phyloP scores from a whole-genome alignment of 2,113 vertebrate genomes.

The Emydocephalus ijimae region DNA sequence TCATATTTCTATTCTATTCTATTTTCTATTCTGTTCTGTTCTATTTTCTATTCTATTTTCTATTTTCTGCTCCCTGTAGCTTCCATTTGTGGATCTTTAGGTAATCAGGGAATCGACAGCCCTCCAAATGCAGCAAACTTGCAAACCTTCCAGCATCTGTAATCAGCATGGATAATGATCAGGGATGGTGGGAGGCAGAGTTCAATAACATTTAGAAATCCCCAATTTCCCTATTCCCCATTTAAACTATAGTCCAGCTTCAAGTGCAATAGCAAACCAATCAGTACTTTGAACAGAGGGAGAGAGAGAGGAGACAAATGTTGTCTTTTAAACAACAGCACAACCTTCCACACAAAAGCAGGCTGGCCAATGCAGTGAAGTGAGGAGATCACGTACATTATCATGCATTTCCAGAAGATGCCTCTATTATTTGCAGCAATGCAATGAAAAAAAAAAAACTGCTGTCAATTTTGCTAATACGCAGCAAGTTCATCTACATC shows the following conservation, averaged over 20 bases:
- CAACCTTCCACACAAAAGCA: neutral
- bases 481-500: constrained; percentile 71
- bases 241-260: neutral
- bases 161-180: neutral
- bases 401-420: constrained; percentile 36
- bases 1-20: too few relatives aligned
- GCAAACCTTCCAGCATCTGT: neutral
- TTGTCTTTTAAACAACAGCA: neutral
- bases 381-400: neutral
- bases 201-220: neutral
- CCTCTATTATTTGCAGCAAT: constrained; percentile 7
- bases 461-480: constrained; percentile 66
- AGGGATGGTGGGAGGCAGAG: neutral
- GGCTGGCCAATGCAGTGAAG: neutral
- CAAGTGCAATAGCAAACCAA: neutral
- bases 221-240: neutral
- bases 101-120: neutral
- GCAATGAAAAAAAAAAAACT: constrained; percentile 42
- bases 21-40: too few relatives aligned
- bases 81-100: neutral
- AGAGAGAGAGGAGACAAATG: neutral
- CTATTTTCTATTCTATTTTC: too few relatives aligned
- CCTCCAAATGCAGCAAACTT: neutral
- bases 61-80: neutral
- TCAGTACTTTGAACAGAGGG: too few relatives aligned